Base-by-base conservation (phyloP, 2,888 invertebrate species). In the Cerceris ruficornis region DNA sequence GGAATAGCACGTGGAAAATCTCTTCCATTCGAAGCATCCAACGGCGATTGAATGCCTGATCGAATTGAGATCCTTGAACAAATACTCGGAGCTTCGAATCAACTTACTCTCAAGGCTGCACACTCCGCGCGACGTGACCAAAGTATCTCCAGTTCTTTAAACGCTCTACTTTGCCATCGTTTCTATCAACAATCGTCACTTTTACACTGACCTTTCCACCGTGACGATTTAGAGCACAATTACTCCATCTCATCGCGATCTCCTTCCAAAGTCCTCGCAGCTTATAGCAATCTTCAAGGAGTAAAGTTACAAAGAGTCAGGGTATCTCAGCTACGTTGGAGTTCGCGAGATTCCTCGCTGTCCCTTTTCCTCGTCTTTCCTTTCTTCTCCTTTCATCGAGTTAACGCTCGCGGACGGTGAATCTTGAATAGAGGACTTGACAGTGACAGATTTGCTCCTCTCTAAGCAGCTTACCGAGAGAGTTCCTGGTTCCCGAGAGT, bases 401-500 rank as follows among this genome's bases (percentile, higher is more conserved):
- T 75, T 79, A 71, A 69, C 67, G 65, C 46, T 28, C 28, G 28
- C 59, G 46, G 46, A 11, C 65, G 66, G 28, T 28, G 28, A 28
- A 58, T 64, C 41, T 65, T 82, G 86, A 83, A 85, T 85, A 67
- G 78, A 69, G 60, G 79, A 69, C 76, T n/a, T 80, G 86, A 86
- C 86, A 85, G 75, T 84, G 86, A 85, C 85, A 82, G 84, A 85
- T 85, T 83, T 73, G 71, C 76, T 70, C 71, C 49, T 60, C 69
- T 84, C 75, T 78, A 69, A 78, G 76, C 78, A 57, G 78, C 78
- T 75, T 66, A 76, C 54, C 58, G 28, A 62, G 65, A 8, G 69
- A 65, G 74, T 75, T 76, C 64, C 77, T 65, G 77, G 72, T 78
- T 76, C 69, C 69, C 65, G 62, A 64, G 65, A 72, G 80, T 84